phyloP scores from a whole-genome alignment of 2,888 invertebrate species.

The Bellardia bayeri region DNA sequence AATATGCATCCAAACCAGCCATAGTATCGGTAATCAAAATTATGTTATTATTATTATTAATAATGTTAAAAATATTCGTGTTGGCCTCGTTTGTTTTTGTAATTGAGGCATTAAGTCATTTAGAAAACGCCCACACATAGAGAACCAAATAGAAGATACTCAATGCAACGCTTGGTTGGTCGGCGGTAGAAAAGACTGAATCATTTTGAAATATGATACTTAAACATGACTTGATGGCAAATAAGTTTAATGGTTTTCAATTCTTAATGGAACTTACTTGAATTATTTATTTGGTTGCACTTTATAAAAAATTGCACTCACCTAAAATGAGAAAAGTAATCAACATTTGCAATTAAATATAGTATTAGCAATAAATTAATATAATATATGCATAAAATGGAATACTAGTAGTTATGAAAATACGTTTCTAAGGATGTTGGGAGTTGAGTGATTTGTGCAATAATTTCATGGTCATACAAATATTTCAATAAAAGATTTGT shows the following conservation, averaged over 20 bases:
- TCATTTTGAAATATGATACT: constrained; percentile 48
- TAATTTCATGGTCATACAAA: background rate
- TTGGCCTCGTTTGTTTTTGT: background rate
- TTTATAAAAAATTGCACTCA: constrained; percentile 34
- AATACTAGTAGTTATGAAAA: too few species aligned
- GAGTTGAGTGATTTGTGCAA: constrained; percentile 14
- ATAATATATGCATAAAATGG: too few species aligned
- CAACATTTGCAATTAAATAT: background rate
- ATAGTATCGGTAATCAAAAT: background rate
- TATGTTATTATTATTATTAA: background rate
- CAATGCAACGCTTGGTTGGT: background rate
- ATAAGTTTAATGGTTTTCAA: constrained; percentile 13
- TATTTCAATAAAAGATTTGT: background rate
- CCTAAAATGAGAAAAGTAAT: constrained; percentile 15
- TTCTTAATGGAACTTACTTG: constrained; percentile 42
- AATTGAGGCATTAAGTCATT: constrained; percentile 58
- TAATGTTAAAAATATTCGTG: constrained; percentile 2
- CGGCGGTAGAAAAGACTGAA: constrained; percentile 22
- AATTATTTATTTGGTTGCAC: background rate
- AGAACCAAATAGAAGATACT: constrained; percentile 7
- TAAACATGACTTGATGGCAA: constrained; percentile 38
- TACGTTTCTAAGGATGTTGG: background rate
- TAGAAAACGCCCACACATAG: constrained; percentile 52
- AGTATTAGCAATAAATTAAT: too few species aligned
- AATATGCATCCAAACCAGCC: background rate